A percentile compares a stretch with the other conserved stretches of the same genome.
These are phyloP conservation scores for Micropoecilia bifurca DNA, from an alignment of 2,797 vertebrate species.

Conservation along the genomic window DNA sequence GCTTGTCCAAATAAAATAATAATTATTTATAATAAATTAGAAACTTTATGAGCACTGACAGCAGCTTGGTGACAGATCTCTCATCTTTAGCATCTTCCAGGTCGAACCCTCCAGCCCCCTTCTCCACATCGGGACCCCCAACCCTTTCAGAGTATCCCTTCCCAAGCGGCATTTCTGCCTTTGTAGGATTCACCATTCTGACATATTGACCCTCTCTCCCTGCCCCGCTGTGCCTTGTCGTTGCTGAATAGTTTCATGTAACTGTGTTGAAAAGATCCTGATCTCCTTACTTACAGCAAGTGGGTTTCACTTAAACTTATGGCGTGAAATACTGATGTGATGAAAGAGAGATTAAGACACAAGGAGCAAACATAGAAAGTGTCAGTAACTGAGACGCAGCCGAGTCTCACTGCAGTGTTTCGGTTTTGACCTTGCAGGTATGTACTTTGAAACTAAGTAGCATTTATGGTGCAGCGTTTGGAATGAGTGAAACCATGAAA, in stretches of 20 bases:
- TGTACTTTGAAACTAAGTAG: not conserved
- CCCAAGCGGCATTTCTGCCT: constrained; percentile 42
- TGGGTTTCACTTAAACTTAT: constrained; percentile 7
- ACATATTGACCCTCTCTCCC: constrained; percentile 24
- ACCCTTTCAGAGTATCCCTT: constrained; percentile 42
- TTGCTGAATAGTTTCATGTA: constrained; percentile 36
- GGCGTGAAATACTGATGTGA: not conserved
- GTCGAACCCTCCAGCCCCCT: not conserved
- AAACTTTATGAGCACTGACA: constrained; percentile 19
- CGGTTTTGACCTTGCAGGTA: not conserved
- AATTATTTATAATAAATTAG: constrained; percentile 1
- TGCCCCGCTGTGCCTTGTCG: not conserved
- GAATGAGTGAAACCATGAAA: not conserved
- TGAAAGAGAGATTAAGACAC: not conserved
- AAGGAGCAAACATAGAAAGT: not conserved
- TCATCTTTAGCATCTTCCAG: constrained; percentile 34
- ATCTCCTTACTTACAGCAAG: not conserved
- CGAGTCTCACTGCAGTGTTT: not conserved
- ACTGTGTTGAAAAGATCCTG: constrained; percentile 2
- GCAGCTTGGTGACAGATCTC: constrained; percentile 34
- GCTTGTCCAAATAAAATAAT: not conserved
- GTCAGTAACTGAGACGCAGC: not conserved
- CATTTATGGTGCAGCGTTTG: not conserved
- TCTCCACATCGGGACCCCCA: constrained; percentile 12
- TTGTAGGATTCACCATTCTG: constrained; percentile 36